Base-by-base conservation (phyloP, 2,797 vertebrate species). In the Pipistrellus pygmaeus region DNA sequence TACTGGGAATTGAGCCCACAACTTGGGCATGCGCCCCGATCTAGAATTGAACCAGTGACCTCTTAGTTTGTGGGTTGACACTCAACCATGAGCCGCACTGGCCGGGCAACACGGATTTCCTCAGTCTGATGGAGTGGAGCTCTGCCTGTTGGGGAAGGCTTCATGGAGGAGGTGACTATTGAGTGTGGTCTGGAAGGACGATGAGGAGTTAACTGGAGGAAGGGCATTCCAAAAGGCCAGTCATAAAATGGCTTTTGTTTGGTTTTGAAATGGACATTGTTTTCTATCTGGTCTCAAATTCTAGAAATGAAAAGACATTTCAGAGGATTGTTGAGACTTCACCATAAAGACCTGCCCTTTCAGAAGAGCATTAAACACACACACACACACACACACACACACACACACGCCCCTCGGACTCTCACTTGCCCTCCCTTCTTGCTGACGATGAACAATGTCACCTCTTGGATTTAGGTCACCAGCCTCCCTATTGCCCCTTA, bases 221-320 rank as follows among this genome's bases (percentile, higher is more conserved):
- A 71, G 35, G 32, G 4, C 6, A 10, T 71, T 90, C 30, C 38
- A 73, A 30, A 76, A 68, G 46, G 27, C 35, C 7, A 12, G 6
- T 85, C 51, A 64, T 64, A 25, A 76, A 68, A 20, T 84, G 25
- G 32, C 21, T 91, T 82, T 81, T 46, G 77, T 66, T 81, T 77
- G 41, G 9, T 71, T 93, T 89, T 68, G 14, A 95, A 89, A 44
- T 81, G 32, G 27, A 6, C 12, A 13, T 38, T 77, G 46, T 71
- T 88, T 94, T 88, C 10, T 68, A 30, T 83, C 18, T 64, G 41
- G n/a, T 88, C 57, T 88, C 87, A 75, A 88, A 85, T 85, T 90
- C 21, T 82, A 62, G 35, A 91, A 82, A 72, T 90, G 68, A 44
- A 90, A 76, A 85, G 25, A 35, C 15, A 4, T 77, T 90, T 89